Base-by-base conservation (phyloP, 1,140 invertebrate genomes). In the Neodiprion lecontei region DNA sequence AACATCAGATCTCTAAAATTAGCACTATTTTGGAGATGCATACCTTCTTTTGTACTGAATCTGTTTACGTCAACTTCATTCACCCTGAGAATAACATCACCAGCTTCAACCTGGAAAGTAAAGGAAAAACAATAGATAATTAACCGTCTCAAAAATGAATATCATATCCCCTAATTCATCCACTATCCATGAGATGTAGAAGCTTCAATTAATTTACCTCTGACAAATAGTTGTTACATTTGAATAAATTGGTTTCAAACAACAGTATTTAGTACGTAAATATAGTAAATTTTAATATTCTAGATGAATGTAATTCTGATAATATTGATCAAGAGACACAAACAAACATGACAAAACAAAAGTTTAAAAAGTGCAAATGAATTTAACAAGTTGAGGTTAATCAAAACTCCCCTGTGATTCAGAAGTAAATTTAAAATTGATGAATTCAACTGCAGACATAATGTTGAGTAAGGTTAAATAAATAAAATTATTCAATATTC, bases 1-100 rank as follows among this genome's bases (percentile, higher is more conserved):
- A 3, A 40, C 5, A 40, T 40, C 28, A 40, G 28, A 40, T 40
- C 5, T 40, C 5, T 3, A 1, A 3, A 2, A 40, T 40, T 40
- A 40, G 2, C 28, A 5, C 28, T 40, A 5, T 40, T 40, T 3
- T 40, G 28, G 53, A 12, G 11, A 9, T 61, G n/a, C 53, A 5
- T 87, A 95, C 95, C 95, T 94, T 97, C 95, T 91, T 96, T 96
- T 80, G 95, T 97, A 86, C 93, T 96, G 84, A 96, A 94, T 87
- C 93, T 92, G 89, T 96, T 95, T 79, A 97, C 95, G 90, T 96
- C 94, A 83, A 94, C 94, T 89, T 95, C 95, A 90, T 97, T 97
- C 82, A 97, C 94, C 92, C 95, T 95, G 85, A 97, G 90, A 88
- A 97, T 95, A 83, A 97, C 93, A 91, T 98, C 96, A 78, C 96